Base-by-base conservation (phyloP, 1,140 invertebrate genomes). In the Calephelis virginiensis region DNA sequence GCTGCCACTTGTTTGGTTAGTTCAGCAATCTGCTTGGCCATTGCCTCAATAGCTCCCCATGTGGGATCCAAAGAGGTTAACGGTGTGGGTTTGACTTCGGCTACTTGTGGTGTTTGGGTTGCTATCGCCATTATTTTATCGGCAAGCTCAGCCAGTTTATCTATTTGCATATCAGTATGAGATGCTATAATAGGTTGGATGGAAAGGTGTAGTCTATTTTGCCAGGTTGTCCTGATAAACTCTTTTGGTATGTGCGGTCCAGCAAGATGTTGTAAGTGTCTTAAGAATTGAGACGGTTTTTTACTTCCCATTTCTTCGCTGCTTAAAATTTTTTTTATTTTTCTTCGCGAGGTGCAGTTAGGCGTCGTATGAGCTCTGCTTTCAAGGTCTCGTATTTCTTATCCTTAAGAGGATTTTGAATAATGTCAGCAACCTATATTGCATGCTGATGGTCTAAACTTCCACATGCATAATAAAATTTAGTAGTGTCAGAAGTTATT, bases 231-330 rank as follows among this genome's bases (percentile, higher is more conserved):
- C n/a, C n/a, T n/a, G n/a, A n/a, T n/a, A n/a, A n/a, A n/a, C n/a
- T n/a, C n/a, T n/a, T n/a, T n/a, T n/a, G n/a, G n/a, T n/a, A n/a
- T n/a, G n/a, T n/a, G n/a, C n/a, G n/a, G n/a, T n/a, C n/a, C n/a
- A n/a, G n/a, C n/a, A n/a, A n/a, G n/a, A n/a, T 53, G 50, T n/a
- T 53, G 50, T 10, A 53, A 17, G 50, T 53, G 50, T 53, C 50
- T n/a, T n/a, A 53, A 53, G 28, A 28, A 53, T 53, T 53, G 50
- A 6, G 50, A 53, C 11, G 17, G 14, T 6, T 53, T 53, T 28
- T 14, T 53, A 28, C 50, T 17, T 9, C 9, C 50, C 14, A 53
- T 53, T 53, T 53, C 50, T 9, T 53, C 50, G 9, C 50, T 53
- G 50, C 50, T 53, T 28, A 53, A 53, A 53, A 53, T 28, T 5